Evolutionary conservation across 2,888 invertebrate species (phyloP), one percentile per base, ranked within the genome.

Genomic region (Drosophila monieri): DNA sequence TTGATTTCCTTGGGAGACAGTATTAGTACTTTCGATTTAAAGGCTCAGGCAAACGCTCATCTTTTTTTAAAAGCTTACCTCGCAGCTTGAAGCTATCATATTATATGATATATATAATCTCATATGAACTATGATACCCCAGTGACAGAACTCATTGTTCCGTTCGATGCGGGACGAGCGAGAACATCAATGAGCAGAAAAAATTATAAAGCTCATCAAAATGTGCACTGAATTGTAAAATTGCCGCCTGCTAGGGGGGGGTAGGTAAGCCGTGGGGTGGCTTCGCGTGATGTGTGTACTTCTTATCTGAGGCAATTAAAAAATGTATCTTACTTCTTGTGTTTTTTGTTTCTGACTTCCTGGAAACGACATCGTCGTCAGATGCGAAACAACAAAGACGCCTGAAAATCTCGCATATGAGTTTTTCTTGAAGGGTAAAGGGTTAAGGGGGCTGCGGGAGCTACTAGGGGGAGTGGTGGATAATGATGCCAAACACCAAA

Each of bases 291-390:
- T 32, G n/a, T 83, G 79, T 73, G 73, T 80, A 72, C 81, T 85
- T 80, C 86, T 89, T 89, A 89, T 89, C 89, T 88, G 78, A 80
- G 80, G 89, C 89, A 89, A 89, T 89, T 89, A 89, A 89, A 88
- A 86, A 85, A 74, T 74, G 58, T 62, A 69, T 77, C 74, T 80
- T 70, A 55, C 56, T 55, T 55, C 47, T 55, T 74, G 35, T 6
- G 62, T 73, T 76, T 76, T 70, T 69, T 56, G 68, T 66, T 69
- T 79, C 73, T 74, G 78, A 35, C 52, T 32, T 47, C 23, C 61
- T 30, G 47, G 15, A 27, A 52, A 35, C 61, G 54, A 54, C 53
- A 41, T 35, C 35, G 35, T 46, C 23, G 30, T 47, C 62, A 41
- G 47, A 39, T 14, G 54, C 21, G 43, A 66, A 14, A 35, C 43